A percentile compares a stretch with the other conserved stretches of the same genome.
Conservation (phyloP, 2,888 invertebrate species). For the Trichogramma evanescens region DNA sequence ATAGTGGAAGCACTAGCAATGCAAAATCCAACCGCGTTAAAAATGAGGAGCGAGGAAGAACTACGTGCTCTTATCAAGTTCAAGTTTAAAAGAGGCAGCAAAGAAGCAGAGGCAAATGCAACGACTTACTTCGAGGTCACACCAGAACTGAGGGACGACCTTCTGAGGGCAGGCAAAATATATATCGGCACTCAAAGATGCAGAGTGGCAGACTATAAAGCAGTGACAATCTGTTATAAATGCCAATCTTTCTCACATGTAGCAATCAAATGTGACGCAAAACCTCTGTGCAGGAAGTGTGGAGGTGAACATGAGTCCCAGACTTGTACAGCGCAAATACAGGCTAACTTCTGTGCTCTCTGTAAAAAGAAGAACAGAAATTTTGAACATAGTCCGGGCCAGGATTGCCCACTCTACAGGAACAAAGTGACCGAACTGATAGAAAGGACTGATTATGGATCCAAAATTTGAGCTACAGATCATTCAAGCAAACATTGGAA, state of each 20-base stretch:
- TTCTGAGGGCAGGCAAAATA: neutral
- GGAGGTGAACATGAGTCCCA: neutral
- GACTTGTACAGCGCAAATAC: neutral
- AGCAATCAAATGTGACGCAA: neutral
- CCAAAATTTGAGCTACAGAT: conserved; percentile 17
- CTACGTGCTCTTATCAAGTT: neutral
- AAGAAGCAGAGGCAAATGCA: neutral
- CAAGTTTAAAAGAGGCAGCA: neutral
- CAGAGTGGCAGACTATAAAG: conserved; percentile 11
- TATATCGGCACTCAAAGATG: conserved; percentile 14
- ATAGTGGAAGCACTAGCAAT: neutral
- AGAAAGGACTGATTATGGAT: neutral
- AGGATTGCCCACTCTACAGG: neutral
- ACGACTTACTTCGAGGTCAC: neutral
- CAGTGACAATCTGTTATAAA: neutral
- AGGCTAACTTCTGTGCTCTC: neutral
- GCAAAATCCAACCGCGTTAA: neutral
- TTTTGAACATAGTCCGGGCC: neutral
- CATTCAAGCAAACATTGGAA: conserved; percentile 7
- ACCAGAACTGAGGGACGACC: neutral
- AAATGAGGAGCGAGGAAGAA: no score
- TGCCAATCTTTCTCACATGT: neutral
- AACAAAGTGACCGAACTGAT: neutral
- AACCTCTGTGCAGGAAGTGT: neutral
- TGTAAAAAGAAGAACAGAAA: neutral